phyloP scores from a whole-genome alignment of 2,888 invertebrate genomes.

The Scaptomyza cyrtandrae region DNA sequence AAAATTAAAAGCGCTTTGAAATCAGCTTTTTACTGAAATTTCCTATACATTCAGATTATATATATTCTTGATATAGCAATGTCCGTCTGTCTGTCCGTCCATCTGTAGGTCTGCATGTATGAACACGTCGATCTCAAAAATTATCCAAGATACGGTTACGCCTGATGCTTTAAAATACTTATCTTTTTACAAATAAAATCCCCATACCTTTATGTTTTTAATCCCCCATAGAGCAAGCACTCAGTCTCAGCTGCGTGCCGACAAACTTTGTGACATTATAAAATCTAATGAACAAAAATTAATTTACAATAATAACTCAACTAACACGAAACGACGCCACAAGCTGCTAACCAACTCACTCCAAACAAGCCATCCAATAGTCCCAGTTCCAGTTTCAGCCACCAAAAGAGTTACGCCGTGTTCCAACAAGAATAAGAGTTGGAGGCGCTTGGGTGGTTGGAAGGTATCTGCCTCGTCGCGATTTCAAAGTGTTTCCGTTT shows the following conservation, averaged over 20 bases:
- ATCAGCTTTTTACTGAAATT: too few species aligned
- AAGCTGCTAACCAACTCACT: conserved; percentile 54
- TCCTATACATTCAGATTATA: too few species aligned
- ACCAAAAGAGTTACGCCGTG: conserved; percentile 47
- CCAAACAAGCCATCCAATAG: not conserved
- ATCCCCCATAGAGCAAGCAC: conserved; percentile 11
- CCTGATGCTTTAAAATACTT: not conserved
- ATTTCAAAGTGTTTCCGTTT: conserved; percentile 83
- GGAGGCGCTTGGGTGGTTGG: not conserved
- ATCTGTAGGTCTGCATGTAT: too few species aligned
- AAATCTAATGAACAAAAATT: conserved; percentile 82
- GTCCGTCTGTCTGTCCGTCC: too few species aligned
- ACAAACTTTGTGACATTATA: conserved; percentile 71
- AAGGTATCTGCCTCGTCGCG: conserved; percentile 21
- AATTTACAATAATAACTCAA: conserved; percentile 83
- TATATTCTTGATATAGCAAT: too few species aligned
- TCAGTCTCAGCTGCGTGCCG: conserved; percentile 52
- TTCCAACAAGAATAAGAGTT: conserved; percentile 10
- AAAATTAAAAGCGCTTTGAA: too few species aligned
- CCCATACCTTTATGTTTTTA: not conserved
- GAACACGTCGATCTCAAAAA: too few species aligned
- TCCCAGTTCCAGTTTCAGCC: conserved; percentile 29
- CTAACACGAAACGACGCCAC: conserved; percentile 70
- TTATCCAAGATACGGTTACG: not conserved
- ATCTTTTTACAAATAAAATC: not conserved